phyloP scores from a whole-genome alignment of 2,113 vertebrate species.

The Atlantisia rogersi region DNA sequence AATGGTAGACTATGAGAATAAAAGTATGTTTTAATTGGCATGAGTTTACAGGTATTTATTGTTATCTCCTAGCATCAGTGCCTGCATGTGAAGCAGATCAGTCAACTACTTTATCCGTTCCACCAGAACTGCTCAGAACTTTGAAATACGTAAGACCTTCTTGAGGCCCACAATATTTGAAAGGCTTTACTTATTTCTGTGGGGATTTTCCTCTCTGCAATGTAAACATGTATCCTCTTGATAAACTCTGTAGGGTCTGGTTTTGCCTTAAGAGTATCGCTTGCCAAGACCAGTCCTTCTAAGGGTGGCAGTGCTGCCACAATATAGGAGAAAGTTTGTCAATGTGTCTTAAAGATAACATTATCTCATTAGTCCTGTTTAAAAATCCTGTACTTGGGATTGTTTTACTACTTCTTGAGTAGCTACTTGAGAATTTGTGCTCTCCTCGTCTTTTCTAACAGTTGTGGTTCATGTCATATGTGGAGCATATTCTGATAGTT shows the following conservation, averaged over 20 bases:
- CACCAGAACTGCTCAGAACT: background rate
- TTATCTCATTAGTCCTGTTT: slow-evolving; percentile 22
- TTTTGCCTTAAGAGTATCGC: background rate
- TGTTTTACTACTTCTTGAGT: background rate
- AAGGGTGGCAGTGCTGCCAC: background rate
- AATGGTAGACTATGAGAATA: background rate
- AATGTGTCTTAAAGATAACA: background rate
- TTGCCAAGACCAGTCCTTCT: background rate
- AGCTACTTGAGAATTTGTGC: background rate
- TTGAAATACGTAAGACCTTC: accelerated
- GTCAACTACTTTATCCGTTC: background rate
- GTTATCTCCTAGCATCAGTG: background rate
- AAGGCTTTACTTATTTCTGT: background rate
- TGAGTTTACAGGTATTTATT: background rate
- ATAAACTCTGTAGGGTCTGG: background rate
- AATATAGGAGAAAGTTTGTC: background rate
- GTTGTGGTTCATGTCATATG: background rate
- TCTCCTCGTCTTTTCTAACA: background rate
- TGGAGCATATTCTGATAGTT: background rate
- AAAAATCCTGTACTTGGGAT: background rate
- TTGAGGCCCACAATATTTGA: background rate
- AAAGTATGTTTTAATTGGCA: background rate
- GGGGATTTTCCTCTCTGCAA: background rate
- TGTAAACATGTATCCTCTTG: background rate
- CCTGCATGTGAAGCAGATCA: background rate